Evolutionary conservation across 2,113 vertebrate species (phyloP).

Genomic region (Octodon degus): DNA sequence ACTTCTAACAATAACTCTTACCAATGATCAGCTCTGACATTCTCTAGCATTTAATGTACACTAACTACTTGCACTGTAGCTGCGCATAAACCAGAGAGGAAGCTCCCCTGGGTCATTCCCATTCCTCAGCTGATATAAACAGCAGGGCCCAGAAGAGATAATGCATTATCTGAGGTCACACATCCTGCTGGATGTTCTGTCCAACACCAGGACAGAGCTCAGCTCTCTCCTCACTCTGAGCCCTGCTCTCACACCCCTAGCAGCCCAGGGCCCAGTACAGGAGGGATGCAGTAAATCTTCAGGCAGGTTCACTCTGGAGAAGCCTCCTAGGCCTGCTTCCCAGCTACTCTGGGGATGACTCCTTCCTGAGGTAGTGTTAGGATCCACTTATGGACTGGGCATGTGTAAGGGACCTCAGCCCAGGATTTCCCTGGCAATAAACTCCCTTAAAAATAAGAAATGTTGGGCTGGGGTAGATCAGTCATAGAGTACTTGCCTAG

Average conservation of each 20-base stretch:
- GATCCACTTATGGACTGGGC: neutral
- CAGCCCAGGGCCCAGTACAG: neutral
- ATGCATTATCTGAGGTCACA: neutral
- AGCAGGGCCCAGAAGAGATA: neutral
- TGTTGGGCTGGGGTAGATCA: neutral
- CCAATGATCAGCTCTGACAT: neutral
- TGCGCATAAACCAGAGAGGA: neutral
- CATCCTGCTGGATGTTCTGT: neutral
- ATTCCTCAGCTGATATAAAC: neutral
- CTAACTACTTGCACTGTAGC: neutral
- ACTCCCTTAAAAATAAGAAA: conserved; percentile 21
- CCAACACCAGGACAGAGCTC: neutral
- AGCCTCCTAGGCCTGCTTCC: neutral
- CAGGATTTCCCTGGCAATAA: neutral
- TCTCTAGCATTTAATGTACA: fast-evolving
- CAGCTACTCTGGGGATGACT: neutral
- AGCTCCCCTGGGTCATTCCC: neutral
- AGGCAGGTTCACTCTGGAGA: too few species aligned
- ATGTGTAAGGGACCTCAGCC: neutral
- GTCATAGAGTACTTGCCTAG: neutral
- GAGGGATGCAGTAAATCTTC: fast-evolving
- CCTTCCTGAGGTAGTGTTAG: neutral
- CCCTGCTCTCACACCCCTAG: fast-evolving
- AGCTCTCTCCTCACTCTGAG: neutral
- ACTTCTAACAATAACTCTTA: neutral